Percentiles rank a stretch among this genome's conserved stretches.
Conservation (phyloP, 2,888 invertebrate genomes). For the Cenopis cana region DNA sequence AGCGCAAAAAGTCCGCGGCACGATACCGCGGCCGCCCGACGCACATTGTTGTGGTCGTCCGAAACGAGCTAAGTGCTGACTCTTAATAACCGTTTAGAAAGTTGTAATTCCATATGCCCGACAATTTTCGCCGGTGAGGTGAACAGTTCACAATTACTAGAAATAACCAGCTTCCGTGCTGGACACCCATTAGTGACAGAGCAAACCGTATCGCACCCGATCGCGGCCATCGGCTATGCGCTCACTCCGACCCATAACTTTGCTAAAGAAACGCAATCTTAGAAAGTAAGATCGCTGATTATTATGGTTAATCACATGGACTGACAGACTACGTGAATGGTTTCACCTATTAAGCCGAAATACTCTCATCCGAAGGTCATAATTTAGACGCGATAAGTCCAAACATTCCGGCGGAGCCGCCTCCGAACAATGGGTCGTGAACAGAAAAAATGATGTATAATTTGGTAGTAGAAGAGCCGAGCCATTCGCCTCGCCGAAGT, state of each 20-base stretch:
- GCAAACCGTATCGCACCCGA: conserved; percentile 42
- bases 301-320: conserved; percentile 51
- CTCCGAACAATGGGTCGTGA: conserved; percentile 67
- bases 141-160: conserved; percentile 58
- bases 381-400: conserved; percentile 69
- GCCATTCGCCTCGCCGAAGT: conserved; percentile 38
- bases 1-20: conserved; percentile 63
- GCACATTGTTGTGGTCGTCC: conserved; percentile 52
- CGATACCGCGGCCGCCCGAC: conserved; percentile 51
- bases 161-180: conserved; percentile 61
- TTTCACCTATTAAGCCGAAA: conserved; percentile 65
- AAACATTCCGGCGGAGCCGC: conserved; percentile 57
- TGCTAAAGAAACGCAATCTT: conserved; percentile 56
- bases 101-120: conserved; percentile 65
- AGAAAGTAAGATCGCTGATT: conserved; percentile 60
- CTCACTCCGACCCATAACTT: conserved; percentile 49
- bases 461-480: conserved; percentile 53
- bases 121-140: conserved; percentile 62
- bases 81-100: conserved; percentile 74
- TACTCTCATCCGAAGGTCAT: conserved; percentile 61
- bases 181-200: conserved; percentile 55
- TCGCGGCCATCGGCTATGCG: conserved; percentile 44
- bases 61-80: conserved; percentile 55
- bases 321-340: conserved; percentile 54
- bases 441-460: conserved; percentile 67